phyloP scores from a whole-genome alignment of 1,140 invertebrate species.

The Drosophila melanica region DNA sequence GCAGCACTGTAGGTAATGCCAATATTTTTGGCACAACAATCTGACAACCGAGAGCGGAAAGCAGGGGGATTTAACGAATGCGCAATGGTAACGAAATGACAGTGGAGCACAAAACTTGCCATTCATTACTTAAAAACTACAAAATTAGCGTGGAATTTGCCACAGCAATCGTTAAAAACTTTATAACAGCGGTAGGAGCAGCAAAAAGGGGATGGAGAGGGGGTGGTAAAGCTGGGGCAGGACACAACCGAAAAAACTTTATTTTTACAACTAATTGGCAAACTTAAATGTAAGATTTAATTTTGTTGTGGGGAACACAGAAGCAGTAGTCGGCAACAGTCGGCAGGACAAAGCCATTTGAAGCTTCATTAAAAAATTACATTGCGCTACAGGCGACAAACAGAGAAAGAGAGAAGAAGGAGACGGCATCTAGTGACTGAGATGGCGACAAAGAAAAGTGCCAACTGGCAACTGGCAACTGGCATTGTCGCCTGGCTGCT shows the following conservation, averaged over 20 bases:
- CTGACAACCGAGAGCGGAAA: neutral
- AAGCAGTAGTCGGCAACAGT: neutral
- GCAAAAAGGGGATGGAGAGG: neutral
- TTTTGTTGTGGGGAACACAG: constrained; percentile 63
- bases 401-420: constrained; percentile 4
- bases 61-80: constrained; percentile 31
- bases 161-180: constrained; percentile 74
- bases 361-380: constrained; percentile 79
- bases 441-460: neutral
- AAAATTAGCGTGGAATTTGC: constrained; percentile 71
- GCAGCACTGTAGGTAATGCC: constrained; percentile 48
- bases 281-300: constrained; percentile 83
- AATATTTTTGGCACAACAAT: constrained; percentile 65
- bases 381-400: constrained; percentile 55
- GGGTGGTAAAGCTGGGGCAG: neutral
- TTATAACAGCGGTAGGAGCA: constrained; percentile 27
- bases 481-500: constrained; percentile 29
- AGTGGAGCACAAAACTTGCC: constrained; percentile 73
- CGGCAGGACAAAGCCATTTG: constrained; percentile 69
- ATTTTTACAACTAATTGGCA: constrained; percentile 84
- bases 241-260: constrained; percentile 62
- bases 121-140: constrained; percentile 80
- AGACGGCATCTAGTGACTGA: neutral
- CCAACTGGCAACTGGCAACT: constrained; percentile 11
- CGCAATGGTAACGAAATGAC: constrained; percentile 53